Percentiles rank a stretch among this genome's conserved stretches.
Conservation (phyloP, 2,797 vertebrate species). For the Neosalanx taihuensis region DNA sequence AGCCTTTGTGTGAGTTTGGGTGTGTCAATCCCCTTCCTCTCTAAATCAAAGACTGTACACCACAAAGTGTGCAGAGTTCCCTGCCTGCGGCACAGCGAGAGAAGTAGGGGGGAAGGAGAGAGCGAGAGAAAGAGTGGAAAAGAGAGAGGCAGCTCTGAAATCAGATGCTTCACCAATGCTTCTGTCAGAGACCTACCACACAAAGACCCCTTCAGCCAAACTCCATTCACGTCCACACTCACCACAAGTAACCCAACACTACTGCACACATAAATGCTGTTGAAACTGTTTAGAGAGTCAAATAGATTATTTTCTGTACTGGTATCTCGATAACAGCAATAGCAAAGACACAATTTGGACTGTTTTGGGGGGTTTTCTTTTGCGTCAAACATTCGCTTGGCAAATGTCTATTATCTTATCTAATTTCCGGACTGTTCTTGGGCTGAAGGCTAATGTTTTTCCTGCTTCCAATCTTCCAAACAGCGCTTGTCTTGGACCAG, state of each 20-base stretch:
- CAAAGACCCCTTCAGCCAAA: constrained; percentile 61
- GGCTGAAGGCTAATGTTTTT: not conserved
- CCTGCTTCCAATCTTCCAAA: not conserved
- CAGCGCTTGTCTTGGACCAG: not conserved
- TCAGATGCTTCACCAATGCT: constrained; percentile 18
- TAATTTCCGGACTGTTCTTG: not conserved
- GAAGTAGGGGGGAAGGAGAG: constrained; percentile 41
- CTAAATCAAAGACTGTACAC: constrained; percentile 68
- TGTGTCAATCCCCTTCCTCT: constrained; percentile 67
- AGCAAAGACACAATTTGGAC: not conserved
- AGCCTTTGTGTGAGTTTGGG: constrained; percentile 66
- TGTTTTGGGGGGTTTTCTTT: not conserved
- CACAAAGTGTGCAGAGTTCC: constrained; percentile 65
- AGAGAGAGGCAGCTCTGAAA: constrained; percentile 36
- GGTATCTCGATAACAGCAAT: not conserved
- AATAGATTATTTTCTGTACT: not conserved
- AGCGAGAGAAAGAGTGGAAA: not conserved
- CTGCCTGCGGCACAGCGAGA: constrained; percentile 49
- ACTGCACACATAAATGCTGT: not conserved
- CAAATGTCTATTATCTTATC: not conserved
- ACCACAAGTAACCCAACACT: constrained; percentile 51
- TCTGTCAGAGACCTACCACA: constrained; percentile 45
- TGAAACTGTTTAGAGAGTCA: constrained; percentile 1
- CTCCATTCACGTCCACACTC: constrained; percentile 28
- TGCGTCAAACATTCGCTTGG: not conserved